These are phyloP conservation scores for Heloderma charlesbogerti DNA, from an alignment of 2,113 vertebrate genomes.

Conservation along the genomic window DNA sequence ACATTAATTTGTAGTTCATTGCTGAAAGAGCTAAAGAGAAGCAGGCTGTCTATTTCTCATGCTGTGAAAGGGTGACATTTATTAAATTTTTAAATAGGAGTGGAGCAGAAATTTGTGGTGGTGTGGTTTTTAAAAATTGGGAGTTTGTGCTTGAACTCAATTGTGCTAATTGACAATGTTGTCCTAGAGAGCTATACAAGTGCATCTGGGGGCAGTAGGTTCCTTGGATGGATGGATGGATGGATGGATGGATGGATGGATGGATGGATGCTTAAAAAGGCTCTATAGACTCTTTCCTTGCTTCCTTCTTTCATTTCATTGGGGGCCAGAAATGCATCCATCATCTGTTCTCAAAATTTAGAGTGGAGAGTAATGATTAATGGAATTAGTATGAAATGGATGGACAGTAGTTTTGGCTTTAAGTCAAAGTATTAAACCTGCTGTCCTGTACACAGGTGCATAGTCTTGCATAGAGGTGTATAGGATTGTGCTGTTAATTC, in stretches of 20 bases:
- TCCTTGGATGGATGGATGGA: neutral
- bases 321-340: no score
- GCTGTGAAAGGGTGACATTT: slow-evolving; percentile 55
- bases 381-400: neutral
- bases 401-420: neutral
- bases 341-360: neutral
- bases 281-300: neutral
- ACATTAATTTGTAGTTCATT: slow-evolving; percentile 34
- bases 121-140: neutral
- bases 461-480: neutral
- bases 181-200: neutral
- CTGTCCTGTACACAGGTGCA: neutral
- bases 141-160: neutral
- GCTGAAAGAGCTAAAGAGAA: slow-evolving; percentile 66
- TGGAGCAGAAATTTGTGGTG: slow-evolving; percentile 21
- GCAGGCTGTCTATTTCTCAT: slow-evolving; percentile 64
- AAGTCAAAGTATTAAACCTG: neutral
- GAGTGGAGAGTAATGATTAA: neutral
- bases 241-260: neutral
- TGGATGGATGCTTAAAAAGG: neutral
- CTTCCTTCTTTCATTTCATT: no score
- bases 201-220: neutral
- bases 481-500: neutral
- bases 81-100: slow-evolving; percentile 45
- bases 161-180: neutral